Percentiles rank a stretch among this genome's conserved stretches.
Evolutionary conservation across 92 coral and sea anemone genomes (phyloP).

Genomic region (Bergia sp.): DNA sequence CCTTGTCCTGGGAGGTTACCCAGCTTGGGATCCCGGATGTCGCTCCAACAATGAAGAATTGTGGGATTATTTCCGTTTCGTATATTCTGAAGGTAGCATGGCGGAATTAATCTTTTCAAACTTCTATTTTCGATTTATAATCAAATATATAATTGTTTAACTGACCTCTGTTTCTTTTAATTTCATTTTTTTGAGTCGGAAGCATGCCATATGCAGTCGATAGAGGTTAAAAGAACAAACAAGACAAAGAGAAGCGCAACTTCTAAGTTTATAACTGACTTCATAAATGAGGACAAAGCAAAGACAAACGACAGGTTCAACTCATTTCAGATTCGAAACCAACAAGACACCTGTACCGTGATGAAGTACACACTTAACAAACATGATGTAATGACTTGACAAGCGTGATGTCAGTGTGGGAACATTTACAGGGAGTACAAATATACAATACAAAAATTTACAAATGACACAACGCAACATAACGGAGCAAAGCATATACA

Average conservation of each 20-base stretch:
- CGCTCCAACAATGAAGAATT: slow-evolving; percentile 83
- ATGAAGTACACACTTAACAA: neutral
- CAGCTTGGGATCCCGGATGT: slow-evolving; percentile 90
- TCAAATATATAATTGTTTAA: too few relatives aligned
- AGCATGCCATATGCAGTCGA: neutral
- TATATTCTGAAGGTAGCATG: slow-evolving; percentile 77
- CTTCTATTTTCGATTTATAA: slow-evolving; percentile 10
- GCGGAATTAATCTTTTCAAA: neutral
- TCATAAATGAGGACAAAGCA: neutral
- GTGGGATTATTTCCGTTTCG: slow-evolving; percentile 82
- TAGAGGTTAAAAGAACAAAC: neutral
- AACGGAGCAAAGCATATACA: neutral
- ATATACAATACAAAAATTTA: neutral
- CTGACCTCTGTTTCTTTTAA: neutral
- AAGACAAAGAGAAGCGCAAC: neutral
- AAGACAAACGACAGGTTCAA: neutral
- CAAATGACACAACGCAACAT: neutral
- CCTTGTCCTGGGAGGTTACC: slow-evolving; percentile 68
- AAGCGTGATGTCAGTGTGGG: neutral
- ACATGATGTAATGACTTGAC: neutral
- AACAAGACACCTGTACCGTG: neutral
- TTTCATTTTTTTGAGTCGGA: slow-evolving; percentile 8
- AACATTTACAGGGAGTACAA: slow-evolving; percentile 18
- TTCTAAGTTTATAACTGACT: neutral
- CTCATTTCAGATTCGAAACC: neutral